phyloP scores from a whole-genome alignment of 1,140 invertebrate species.

The Apocrypta bakeri region DNA sequence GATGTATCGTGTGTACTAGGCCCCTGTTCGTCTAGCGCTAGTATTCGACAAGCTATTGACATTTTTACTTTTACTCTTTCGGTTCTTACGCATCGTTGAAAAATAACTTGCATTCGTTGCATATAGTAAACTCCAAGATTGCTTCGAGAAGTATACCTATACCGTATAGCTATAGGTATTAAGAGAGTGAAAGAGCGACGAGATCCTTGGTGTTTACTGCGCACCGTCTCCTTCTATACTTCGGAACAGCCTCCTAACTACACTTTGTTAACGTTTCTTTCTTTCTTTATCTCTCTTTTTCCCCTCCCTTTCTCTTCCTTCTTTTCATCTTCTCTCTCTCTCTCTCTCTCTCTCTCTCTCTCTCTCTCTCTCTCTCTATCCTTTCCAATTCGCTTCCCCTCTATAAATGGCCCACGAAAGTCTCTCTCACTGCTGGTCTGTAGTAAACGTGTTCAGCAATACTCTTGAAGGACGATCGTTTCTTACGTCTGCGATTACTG shows the following conservation, averaged over 20 bases:
- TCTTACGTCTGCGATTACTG: background rate
- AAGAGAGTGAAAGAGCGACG: background rate
- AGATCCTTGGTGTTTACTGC: slow-evolving; percentile 25
- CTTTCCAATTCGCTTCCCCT: slow-evolving; percentile 19
- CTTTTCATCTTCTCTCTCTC: background rate
- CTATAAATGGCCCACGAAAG: slow-evolving; percentile 40
- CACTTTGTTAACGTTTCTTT: slow-evolving; percentile 44
- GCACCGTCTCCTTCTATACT: background rate
- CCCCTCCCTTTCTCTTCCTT: background rate
- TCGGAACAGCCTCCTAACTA: slow-evolving; percentile 17
- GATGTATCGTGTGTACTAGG: too few species aligned
- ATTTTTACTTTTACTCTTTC: too few species aligned
- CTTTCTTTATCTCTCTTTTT: slow-evolving; percentile 28
- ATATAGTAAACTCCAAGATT: background rate
- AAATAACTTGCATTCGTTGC: too few species aligned
- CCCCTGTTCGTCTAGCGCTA: background rate
- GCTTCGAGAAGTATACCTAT: background rate
- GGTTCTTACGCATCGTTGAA: too few species aligned
- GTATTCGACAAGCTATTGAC: too few species aligned
- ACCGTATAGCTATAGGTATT: background rate
- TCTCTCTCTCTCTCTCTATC: background rate
- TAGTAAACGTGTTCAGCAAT: background rate
- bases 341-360: slow-evolving; percentile 5
- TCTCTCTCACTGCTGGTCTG: background rate
- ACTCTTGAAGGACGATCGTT: slow-evolving; percentile 41